These are phyloP conservation scores for Meleagris gallopavo DNA, from an alignment of 2,113 vertebrate genomes.

Conservation along the genomic window DNA sequence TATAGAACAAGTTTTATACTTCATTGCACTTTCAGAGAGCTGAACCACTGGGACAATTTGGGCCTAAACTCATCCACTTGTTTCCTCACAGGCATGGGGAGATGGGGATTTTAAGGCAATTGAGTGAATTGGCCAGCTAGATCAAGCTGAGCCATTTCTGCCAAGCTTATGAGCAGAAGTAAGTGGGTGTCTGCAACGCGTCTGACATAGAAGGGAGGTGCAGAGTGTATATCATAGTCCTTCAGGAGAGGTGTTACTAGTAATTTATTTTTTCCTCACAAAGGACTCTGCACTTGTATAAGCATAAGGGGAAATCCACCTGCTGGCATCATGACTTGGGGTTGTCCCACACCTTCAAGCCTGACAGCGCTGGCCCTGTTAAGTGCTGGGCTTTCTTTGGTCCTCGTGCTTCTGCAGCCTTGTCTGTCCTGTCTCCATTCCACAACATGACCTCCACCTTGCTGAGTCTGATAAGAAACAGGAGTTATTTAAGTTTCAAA, in stretches of 20 bases:
- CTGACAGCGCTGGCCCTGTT: neutral
- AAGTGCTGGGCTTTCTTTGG: neutral
- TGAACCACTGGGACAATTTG: neutral
- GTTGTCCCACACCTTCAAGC: neutral
- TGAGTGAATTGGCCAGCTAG: neutral
- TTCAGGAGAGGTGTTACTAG: neutral
- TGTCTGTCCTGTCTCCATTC: neutral
- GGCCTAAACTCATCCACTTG: neutral
- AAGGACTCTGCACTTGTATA: neutral
- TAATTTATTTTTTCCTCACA: neutral
- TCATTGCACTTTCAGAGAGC: neutral
- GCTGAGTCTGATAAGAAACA: neutral
- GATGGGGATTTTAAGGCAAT: neutral
- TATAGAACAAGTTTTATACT: neutral
- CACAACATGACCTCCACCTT: neutral
- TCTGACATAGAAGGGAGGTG: neutral
- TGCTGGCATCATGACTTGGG: accelerated
- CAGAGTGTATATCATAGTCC: accelerated
- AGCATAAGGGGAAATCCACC: accelerated
- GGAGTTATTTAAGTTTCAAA: neutral
- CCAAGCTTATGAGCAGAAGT: neutral
- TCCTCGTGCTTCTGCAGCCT: neutral
- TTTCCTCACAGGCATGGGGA: neutral
- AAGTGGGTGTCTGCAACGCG: neutral
- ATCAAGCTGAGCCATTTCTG: neutral